phyloP scores from a whole-genome alignment of 2,888 invertebrate species.

The Pardosa pseudoannulata region DNA sequence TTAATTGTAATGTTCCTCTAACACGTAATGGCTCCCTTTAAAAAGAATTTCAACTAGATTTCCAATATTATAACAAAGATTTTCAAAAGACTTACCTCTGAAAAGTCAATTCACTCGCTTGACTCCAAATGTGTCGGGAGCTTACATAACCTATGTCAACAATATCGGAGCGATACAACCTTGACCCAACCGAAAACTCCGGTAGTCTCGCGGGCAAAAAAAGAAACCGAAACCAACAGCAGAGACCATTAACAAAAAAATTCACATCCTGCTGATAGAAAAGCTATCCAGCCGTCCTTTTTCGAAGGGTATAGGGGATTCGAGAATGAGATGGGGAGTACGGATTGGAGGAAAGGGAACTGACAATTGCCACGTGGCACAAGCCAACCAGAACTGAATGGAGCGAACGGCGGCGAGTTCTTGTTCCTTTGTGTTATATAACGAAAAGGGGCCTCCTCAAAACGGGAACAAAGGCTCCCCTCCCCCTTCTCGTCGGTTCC shows the following conservation, averaged over 20 bases:
- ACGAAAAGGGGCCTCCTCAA: not conserved
- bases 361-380: conserved; percentile 67
- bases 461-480: not conserved
- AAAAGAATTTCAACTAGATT: too few relatives aligned
- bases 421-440: conserved; percentile 46
- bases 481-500: not conserved
- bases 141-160: too few relatives aligned
- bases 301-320: conserved; percentile 16
- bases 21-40: too few relatives aligned
- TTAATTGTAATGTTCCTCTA: too few relatives aligned
- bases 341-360: conserved; percentile 39
- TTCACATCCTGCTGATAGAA: conserved; percentile 37
- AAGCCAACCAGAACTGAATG: conserved; percentile 56
- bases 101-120: too few relatives aligned
- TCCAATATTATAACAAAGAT: too few relatives aligned
- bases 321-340: conserved; percentile 13
- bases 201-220: not conserved
- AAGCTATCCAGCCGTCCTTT: conserved; percentile 14
- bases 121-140: too few relatives aligned
- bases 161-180: conserved; percentile 10
- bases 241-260: conserved; percentile 15
- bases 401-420: conserved; percentile 41
- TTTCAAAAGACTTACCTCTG: too few relatives aligned
- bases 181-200: conserved; percentile 56
- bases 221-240: conserved; percentile 50